A percentile compares a stretch with the other conserved stretches of the same genome.
Conservation (phyloP, 2,797 vertebrate genomes). For the Tokudaia tokunoshimensis region DNA sequence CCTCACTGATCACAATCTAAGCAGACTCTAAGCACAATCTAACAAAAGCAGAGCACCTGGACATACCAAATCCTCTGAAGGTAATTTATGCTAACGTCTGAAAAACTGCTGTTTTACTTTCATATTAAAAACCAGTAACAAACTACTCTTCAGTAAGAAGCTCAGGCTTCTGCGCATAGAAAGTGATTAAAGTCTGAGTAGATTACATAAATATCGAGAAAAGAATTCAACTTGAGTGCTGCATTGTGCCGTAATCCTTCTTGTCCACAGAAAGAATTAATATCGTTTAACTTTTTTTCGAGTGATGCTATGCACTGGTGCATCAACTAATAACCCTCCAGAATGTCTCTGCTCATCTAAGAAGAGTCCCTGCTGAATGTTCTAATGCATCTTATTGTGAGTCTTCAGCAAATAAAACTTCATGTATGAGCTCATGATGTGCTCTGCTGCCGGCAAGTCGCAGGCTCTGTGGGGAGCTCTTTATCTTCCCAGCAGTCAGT, state of each 20-base stretch:
- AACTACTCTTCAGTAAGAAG: constrained; percentile 60
- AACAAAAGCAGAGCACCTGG: constrained; percentile 85
- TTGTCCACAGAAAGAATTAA: constrained; percentile 75
- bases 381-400: constrained; percentile 91
- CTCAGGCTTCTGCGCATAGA: constrained; percentile 69
- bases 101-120: constrained; percentile 60
- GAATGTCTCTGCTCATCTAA: constrained; percentile 88
- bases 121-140: constrained; percentile 72
- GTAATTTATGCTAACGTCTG: constrained; percentile 84
- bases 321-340: constrained; percentile 89
- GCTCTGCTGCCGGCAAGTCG: constrained; percentile 95
- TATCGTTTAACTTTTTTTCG: constrained; percentile 81
- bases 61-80: constrained; percentile 86
- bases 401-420: constrained; percentile 93
- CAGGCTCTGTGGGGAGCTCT: constrained; percentile 97
- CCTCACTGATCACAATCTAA: constrained; percentile 88
- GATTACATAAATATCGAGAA: constrained; percentile 75
- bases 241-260: constrained; percentile 61
- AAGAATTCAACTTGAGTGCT: constrained; percentile 79
- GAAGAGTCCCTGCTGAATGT: constrained; percentile 91
- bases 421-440: constrained; percentile 97
- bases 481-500: constrained; percentile 98
- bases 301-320: constrained; percentile 87
- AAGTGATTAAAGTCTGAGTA: constrained; percentile 58
- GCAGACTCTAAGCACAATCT: not conserved